phyloP scores from a whole-genome alignment of 2,113 vertebrate genomes.

The Lycocorax pyrrhopterus region DNA sequence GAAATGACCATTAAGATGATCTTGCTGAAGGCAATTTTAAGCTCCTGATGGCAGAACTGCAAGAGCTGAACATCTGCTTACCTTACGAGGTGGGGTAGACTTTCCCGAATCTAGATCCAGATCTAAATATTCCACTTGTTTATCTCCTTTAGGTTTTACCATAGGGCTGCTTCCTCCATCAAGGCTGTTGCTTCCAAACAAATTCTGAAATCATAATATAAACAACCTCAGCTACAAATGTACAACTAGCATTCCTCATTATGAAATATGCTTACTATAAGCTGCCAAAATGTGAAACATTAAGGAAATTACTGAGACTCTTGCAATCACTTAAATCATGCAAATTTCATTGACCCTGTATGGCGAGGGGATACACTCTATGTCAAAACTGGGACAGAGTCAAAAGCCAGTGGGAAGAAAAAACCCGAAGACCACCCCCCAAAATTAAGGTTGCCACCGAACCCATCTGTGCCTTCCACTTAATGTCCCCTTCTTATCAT shows the following conservation, averaged over 20 bases:
- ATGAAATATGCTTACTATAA: background rate
- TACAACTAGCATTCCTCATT: background rate
- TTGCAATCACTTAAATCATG: slow-evolving; percentile 13
- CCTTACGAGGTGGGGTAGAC: slow-evolving; percentile 94
- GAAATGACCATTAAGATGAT: background rate
- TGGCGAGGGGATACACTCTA: background rate
- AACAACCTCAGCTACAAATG: background rate
- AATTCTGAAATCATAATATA: slow-evolving; percentile 66
- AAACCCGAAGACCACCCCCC: background rate
- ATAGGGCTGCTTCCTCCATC: slow-evolving; percentile 92
- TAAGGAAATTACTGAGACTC: background rate
- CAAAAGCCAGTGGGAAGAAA: background rate
- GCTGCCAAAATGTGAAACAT: background rate
- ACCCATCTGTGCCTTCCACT: background rate
- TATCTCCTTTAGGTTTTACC: slow-evolving; percentile 95
- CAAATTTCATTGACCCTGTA: background rate
- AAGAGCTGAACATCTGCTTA: slow-evolving; percentile 44
- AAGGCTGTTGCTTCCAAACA: slow-evolving; percentile 77
- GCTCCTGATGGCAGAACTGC: background rate
- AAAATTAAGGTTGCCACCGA: background rate
- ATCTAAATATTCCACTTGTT: slow-evolving; percentile 97
- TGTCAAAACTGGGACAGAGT: background rate
- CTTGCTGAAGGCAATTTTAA: background rate
- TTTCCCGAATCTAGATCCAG: slow-evolving; percentile 92
- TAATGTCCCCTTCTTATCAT: background rate